Base-by-base conservation (phyloP, 2,113 vertebrate genomes). In the Nymphicus hollandicus region DNA sequence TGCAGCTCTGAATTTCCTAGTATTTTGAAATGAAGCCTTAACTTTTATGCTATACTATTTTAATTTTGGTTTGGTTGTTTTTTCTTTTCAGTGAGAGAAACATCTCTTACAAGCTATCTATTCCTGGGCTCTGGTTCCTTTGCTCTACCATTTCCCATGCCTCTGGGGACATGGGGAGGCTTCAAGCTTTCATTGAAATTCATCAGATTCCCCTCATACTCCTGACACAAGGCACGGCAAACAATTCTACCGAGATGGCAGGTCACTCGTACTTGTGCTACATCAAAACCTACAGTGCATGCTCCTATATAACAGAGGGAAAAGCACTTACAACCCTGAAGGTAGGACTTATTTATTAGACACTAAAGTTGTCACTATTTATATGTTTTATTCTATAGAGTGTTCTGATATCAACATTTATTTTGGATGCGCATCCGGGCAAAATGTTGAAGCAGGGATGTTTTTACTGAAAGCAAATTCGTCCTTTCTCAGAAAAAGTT, bases 401-500 rank as follows among this genome's bases (percentile, higher is more conserved):
- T 89, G 41, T 43, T 76, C 89, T 87, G 92, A 68, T 91, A 88
- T 22, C 69, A 84, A 43, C 44, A 84, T 94, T 96, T 89, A 64
- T 86, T 94, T 93, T 93, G 83, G 73, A 69, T 55, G 47, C 41
- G 85, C 49, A 89, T 93, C 77, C 93, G 81, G 83, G 61, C 1
- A 4, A 94, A 86, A 88, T 66, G 61, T 49, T 37, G 69, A 83
- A 93, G 69, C n/a, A 73, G 31, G 52, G 73, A 89, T 86, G n/a
- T 83, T 95, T 96, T 96, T 46, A 80, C 71, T 88, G 77, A 80
- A 91, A 91, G 58, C 66, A 89, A 92, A 72, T 64, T 46, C 64
- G 52, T 93, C 73, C 77, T 97, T 96, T 97, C 91, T 92, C 86
- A 93, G 89, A 47, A 84, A 14, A 87, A 52, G 43, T 72, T 97